These are phyloP conservation scores for Glossosoma conforme DNA, from an alignment of 1,140 invertebrate genomes.

Conservation along the genomic window DNA sequence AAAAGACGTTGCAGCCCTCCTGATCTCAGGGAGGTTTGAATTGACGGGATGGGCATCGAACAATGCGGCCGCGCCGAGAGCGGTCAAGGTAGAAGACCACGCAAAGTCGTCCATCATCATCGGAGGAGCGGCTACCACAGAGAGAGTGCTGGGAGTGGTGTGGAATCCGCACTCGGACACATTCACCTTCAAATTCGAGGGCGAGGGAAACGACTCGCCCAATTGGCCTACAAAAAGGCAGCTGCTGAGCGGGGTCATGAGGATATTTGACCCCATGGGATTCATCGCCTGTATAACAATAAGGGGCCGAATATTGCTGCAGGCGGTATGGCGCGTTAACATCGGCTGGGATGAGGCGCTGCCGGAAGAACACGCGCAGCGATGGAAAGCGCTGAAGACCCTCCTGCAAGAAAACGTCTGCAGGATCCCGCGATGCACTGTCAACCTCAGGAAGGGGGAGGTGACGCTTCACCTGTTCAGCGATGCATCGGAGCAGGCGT, in stretches of 20 bases:
- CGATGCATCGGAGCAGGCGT: conserved; percentile 15
- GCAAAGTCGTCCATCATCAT: neutral
- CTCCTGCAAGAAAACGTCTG: conserved; percentile 20
- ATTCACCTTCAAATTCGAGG: neutral
- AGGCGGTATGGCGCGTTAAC: conserved; percentile 32
- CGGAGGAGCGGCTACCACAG: neutral
- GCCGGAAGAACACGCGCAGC: neutral
- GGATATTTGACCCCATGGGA: conserved; percentile 37
- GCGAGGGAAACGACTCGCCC: neutral
- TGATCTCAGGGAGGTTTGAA: neutral
- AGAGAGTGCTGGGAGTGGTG: neutral
- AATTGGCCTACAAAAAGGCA: conserved; percentile 22
- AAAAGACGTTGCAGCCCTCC: neutral
- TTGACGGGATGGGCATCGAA: neutral
- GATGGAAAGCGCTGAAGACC: conserved; percentile 7
- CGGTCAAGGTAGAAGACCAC: neutral
- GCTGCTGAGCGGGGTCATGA: conserved; percentile 25
- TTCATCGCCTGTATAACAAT: conserved; percentile 34
- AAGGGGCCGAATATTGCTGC: conserved; percentile 34
- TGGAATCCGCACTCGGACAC: neutral
- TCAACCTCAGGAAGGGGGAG: neutral
- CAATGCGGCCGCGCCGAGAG: neutral
- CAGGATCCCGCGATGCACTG: conserved; percentile 23
- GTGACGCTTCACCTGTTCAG: conserved; percentile 8
- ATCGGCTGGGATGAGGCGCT: conserved; percentile 34